phyloP scores from a whole-genome alignment of 2,888 invertebrate genomes.

The Teinopalpus imperialis region DNA sequence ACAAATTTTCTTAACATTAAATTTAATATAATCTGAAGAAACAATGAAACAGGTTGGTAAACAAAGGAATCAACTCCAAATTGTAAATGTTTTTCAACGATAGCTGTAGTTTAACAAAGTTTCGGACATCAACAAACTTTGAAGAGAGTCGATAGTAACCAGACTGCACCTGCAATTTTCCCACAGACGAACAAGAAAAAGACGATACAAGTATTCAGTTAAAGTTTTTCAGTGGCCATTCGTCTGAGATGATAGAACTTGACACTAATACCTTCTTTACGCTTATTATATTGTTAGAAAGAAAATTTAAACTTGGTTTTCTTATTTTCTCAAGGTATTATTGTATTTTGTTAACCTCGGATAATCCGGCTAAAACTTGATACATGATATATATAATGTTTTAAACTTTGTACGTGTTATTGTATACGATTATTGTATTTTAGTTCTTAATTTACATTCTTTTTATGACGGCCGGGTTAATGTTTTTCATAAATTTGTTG shows the following conservation, averaged over 20 bases:
- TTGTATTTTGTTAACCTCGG: constrained; percentile 14
- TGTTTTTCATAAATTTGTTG: no score
- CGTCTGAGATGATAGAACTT: constrained; percentile 32
- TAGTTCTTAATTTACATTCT: no score
- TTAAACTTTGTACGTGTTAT: constrained; percentile 16
- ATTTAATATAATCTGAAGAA: constrained; percentile 22
- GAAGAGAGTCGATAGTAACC: constrained; percentile 35
- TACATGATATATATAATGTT: constrained; percentile 17
- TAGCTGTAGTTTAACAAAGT: constrained; percentile 14
- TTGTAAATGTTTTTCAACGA: constrained; percentile 21
- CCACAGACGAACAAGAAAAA: constrained; percentile 36
- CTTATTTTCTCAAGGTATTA: constrained; percentile 12
- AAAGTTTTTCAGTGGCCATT: constrained; percentile 32
- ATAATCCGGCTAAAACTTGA: constrained; percentile 16
- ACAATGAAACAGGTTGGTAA: constrained; percentile 7
- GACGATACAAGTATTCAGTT: constrained; percentile 31
- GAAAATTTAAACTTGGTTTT: constrained; percentile 14
- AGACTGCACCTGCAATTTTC: constrained; percentile 41
- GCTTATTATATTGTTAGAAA: constrained; percentile 21
- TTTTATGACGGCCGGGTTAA: no score
- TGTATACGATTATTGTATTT: constrained; percentile 8
- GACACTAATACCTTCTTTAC: constrained; percentile 27
- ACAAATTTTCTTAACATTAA: constrained; percentile 26
- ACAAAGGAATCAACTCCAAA: constrained; percentile 7
- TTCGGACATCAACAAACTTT: constrained; percentile 32